These are phyloP conservation scores for Sycobia sp. DNA, from an alignment of 1,140 invertebrate genomes.

Conservation along the genomic window DNA sequence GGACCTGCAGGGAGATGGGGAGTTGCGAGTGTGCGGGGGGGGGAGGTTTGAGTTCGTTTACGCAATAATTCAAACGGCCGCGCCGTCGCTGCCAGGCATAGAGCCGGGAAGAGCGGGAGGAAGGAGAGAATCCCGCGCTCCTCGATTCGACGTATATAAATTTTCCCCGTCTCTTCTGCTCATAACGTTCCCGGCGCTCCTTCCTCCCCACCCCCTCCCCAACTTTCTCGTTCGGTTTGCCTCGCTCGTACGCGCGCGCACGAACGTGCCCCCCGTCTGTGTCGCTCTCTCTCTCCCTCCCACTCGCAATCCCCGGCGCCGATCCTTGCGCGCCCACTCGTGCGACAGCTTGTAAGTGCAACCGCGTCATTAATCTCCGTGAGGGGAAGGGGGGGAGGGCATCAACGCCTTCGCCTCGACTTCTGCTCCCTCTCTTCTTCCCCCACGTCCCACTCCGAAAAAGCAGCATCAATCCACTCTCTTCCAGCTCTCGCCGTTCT, in stretches of 20 bases:
- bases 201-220: too few species aligned
- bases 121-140: too few species aligned
- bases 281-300: constrained; percentile 13
- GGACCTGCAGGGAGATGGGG: too few species aligned
- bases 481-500: constrained; percentile 8
- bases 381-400: neutral
- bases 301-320: neutral
- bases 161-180: too few species aligned
- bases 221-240: too few species aligned
- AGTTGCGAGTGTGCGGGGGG: too few species aligned
- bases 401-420: constrained; percentile 11
- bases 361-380: constrained; percentile 25
- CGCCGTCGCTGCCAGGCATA: too few species aligned
- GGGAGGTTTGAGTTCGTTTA: too few species aligned
- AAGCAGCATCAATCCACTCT: constrained; percentile 29
- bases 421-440: too few species aligned
- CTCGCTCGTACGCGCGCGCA: constrained; percentile 6
- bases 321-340: neutral
- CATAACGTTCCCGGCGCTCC: too few species aligned
- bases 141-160: constrained; percentile 4
- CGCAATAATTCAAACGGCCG: too few species aligned
- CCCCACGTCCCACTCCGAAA: neutral
- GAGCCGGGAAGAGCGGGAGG: too few species aligned
- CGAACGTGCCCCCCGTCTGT: neutral
- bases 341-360: constrained; percentile 27